Conservation (phyloP, 2,888 invertebrate genomes). For the Cylloceria caligata region DNA sequence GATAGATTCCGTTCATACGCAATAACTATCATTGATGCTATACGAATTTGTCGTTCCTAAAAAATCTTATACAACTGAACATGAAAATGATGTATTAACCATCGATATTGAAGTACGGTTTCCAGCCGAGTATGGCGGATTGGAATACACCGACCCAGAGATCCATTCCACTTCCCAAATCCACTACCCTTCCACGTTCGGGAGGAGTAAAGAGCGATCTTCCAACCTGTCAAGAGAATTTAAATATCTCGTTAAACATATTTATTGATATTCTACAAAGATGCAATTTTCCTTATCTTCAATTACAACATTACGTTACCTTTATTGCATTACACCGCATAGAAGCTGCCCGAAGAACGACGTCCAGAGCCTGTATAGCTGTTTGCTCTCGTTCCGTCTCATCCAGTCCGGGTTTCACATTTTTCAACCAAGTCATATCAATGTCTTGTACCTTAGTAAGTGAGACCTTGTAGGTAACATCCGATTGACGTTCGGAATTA, state of each 20-base stretch:
- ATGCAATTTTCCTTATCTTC: not conserved
- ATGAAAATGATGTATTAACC: slow-evolving; percentile 87
- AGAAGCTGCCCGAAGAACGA: slow-evolving; percentile 91
- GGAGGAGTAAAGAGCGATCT: slow-evolving; percentile 92
- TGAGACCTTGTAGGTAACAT: slow-evolving; percentile 84
- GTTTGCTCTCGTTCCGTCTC: slow-evolving; percentile 89
- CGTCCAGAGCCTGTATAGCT: slow-evolving; percentile 92
- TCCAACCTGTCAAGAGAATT: slow-evolving; percentile 86
- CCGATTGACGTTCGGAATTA: slow-evolving; percentile 79
- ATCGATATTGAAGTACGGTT: slow-evolving; percentile 94
- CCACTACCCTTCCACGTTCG: slow-evolving; percentile 82
- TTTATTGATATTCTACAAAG: not conserved
- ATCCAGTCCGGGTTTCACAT: slow-evolving; percentile 87
- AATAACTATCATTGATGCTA: no score
- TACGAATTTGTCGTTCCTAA: no score
- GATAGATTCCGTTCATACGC: no score
- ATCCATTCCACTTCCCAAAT: slow-evolving; percentile 93
- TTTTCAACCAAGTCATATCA: slow-evolving; percentile 85
- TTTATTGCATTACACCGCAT: slow-evolving; percentile 82
- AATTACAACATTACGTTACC: slow-evolving; percentile 25
- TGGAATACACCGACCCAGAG: slow-evolving; percentile 98
- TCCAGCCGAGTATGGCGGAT: slow-evolving; percentile 95
- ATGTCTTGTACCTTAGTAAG: slow-evolving; percentile 86
- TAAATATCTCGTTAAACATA: not conserved
- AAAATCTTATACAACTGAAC: no score